These are phyloP conservation scores for Agriopis aurantiaria DNA, from an alignment of 2,888 invertebrate genomes.

Conservation along the genomic window DNA sequence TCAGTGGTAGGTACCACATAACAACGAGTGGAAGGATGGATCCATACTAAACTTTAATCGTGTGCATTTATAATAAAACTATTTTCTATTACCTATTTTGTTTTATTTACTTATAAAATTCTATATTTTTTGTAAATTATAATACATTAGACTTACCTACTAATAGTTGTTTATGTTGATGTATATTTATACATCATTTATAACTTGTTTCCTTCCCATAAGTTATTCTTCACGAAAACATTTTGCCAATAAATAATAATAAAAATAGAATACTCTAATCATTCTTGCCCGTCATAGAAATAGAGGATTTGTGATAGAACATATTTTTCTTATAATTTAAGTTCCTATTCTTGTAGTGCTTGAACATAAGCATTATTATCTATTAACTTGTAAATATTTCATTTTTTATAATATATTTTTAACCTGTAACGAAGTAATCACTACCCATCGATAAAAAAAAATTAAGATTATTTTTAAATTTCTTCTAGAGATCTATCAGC, in stretches of 20 bases:
- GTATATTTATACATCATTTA: background rate
- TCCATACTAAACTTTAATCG: background rate
- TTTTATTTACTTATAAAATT: background rate
- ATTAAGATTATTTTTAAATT: too few species aligned
- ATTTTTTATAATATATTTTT: too few species aligned
- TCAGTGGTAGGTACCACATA: background rate
- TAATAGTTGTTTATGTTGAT: too few species aligned
- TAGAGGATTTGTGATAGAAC: too few species aligned
- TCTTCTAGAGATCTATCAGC: too few species aligned
- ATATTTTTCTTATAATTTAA: background rate
- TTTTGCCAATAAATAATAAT: too few species aligned
- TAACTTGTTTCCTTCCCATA: background rate
- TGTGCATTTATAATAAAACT: conserved; percentile 20
- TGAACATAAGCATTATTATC: too few species aligned
- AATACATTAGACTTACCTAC: background rate
- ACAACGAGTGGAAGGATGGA: background rate
- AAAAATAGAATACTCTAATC: too few species aligned
- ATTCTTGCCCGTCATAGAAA: too few species aligned
- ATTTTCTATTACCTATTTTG: background rate
- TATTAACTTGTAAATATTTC: too few species aligned
- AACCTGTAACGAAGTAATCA: too few species aligned
- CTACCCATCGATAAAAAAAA: too few species aligned
- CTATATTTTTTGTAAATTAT: background rate
- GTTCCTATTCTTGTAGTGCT: background rate
- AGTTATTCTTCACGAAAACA: background rate